Base-by-base conservation (phyloP, 2,113 vertebrate species). In the Ophthalmolycus amberensis region DNA sequence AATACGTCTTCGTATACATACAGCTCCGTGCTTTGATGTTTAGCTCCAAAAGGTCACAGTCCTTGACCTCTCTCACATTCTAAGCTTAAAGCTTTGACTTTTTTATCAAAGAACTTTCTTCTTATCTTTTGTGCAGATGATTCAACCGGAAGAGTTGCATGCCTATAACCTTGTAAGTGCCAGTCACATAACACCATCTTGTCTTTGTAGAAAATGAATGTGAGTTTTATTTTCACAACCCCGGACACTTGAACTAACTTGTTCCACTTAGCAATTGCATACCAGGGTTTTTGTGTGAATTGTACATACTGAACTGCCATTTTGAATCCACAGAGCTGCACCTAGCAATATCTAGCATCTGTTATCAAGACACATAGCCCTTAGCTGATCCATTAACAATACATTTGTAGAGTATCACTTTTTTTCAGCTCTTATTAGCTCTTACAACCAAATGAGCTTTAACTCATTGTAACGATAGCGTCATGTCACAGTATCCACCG, bases 401-500 rank as follows among this genome's bases (percentile, higher is more conserved):
- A 50, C 6, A 54, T 38, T 69, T 38, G 46, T 44, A 8, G 44
- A 83, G 29, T 25, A 34, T 50, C 2, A 46, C 7, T 42, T 56
- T 34, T 34, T 14, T 38, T 3, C 5, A 52, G 27, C 37, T 48
- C 52, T 34, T 44, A 46, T 38, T 52, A 74, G 71, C 76, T 78
- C 70, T 58, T 63, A 7, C 29, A 50, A 40, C 37, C 14, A 46
- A 66, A 75, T 46, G 54, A 72, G 16, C 54, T 75, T 76, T 77
- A 74, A 62, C 34, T 59, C 11, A 58, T 9, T 54, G 56, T 80
- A 50, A 77, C 48, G 37, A 65, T 0, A 1, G 38, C 5, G 6
- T 52, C 54, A 63, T 44, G 29, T 46, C 46, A 59, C 50, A 60
- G 32, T 64, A 58, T 29, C 54, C 6, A 71, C 66, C 10, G 42